phyloP scores from a whole-genome alignment of 1,140 invertebrate species.

The Bradysia coprophila region DNA sequence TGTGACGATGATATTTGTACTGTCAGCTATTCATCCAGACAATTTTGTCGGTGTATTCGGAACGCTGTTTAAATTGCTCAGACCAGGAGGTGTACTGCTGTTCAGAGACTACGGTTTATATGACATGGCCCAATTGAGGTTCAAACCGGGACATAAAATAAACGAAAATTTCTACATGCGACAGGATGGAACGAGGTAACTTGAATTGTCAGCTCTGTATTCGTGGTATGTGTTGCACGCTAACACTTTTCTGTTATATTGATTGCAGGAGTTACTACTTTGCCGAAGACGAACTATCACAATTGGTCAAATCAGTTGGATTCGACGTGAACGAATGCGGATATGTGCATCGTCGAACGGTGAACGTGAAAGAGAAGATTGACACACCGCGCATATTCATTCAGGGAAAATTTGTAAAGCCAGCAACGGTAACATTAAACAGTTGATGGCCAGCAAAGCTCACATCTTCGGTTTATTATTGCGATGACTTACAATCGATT shows the following conservation, averaged over 20 bases:
- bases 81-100: conserved; percentile 65
- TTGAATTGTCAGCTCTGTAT: not conserved
- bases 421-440: too few relatives aligned
- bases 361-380: conserved; percentile 81
- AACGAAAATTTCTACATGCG: conserved; percentile 88
- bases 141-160: conserved; percentile 84
- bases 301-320: conserved; percentile 42
- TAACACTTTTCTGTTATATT: conserved; percentile 10
- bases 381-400: conserved; percentile 82
- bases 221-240: conserved; percentile 4
- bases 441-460: too few relatives aligned
- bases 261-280: conserved; percentile 67
- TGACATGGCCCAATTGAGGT: conserved; percentile 92
- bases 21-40: conserved; percentile 80
- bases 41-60: conserved; percentile 53
- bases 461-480: too few relatives aligned
- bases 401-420: conserved; percentile 69
- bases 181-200: conserved; percentile 88
- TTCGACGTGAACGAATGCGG: conserved; percentile 45
- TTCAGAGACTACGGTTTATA: conserved; percentile 97
- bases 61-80: conserved; percentile 51
- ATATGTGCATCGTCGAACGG: conserved; percentile 71
- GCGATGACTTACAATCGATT: too few relatives aligned
- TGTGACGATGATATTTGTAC: conserved; percentile 85
- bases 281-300: conserved; percentile 39